Evolutionary conservation across 2,888 invertebrate genomes (phyloP).

Genomic region (Trimorus sp.): DNA sequence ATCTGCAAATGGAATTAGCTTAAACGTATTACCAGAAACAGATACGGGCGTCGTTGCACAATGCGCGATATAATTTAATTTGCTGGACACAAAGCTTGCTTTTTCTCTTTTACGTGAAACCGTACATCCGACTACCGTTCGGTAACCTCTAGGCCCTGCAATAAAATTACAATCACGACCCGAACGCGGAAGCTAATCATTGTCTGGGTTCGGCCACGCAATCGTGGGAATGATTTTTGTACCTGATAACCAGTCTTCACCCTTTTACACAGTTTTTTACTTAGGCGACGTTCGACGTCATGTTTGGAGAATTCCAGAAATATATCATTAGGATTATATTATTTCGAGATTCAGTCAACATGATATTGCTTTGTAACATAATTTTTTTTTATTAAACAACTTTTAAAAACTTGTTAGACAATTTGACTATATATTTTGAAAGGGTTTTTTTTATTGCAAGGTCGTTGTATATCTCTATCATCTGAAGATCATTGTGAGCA

Average conservation of each 20-base stretch:
- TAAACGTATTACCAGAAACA: constrained; percentile 12
- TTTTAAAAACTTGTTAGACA: no score
- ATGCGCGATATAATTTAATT: not conserved
- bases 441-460: no score
- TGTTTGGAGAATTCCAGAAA: no score
- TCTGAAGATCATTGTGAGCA: no score
- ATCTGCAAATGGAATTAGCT: constrained; percentile 28
- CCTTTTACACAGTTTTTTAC: not conserved
- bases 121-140: constrained; percentile 18
- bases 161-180: constrained; percentile 39
- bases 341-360: no score
- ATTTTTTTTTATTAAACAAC: no score
- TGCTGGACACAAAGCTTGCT: not conserved
- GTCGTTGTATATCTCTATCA: no score
- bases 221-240: constrained; percentile 52
- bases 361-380: no score
- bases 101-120: not conserved
- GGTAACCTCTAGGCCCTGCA: constrained; percentile 23
- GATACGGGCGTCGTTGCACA: not conserved
- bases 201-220: constrained; percentile 41
- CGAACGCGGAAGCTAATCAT: constrained; percentile 57
- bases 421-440: no score
- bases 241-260: not conserved
- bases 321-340: no score
- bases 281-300: no score